A percentile compares a stretch with the other conserved stretches of the same genome.
These are phyloP conservation scores for Phylloscopus trochilus DNA, from an alignment of 2,113 vertebrate species.

Conservation along the genomic window DNA sequence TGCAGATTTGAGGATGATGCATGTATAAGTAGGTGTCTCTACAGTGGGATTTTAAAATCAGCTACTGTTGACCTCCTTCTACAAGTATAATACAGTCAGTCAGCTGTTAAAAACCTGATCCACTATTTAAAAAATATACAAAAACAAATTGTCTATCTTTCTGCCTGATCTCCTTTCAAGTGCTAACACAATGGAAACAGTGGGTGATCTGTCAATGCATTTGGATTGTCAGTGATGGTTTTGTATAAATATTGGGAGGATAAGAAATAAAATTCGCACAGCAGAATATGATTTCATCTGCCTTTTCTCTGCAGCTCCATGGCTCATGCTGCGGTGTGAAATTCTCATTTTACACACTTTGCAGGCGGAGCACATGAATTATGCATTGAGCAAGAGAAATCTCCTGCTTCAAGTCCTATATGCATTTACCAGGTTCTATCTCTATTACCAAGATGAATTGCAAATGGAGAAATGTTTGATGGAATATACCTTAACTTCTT, in stretches of 20 bases:
- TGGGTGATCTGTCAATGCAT: slow-evolving; percentile 83
- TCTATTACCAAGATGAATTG: slow-evolving; percentile 99
- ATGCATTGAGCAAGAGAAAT: slow-evolving; percentile 99
- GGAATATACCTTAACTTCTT: slow-evolving; percentile 90
- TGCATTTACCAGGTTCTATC: slow-evolving; percentile 97
- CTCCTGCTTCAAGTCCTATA: slow-evolving; percentile 97
- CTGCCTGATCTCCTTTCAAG: slow-evolving; percentile 82
- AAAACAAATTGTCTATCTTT: slow-evolving; percentile 85
- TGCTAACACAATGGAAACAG: slow-evolving; percentile 80
- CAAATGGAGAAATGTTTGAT: slow-evolving; percentile 91
- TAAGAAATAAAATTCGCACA: slow-evolving; percentile 82
- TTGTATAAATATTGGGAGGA: slow-evolving; percentile 83
- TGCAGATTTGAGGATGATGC: slow-evolving; percentile 58
- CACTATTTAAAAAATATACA: slow-evolving; percentile 79
- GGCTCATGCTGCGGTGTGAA: slow-evolving; percentile 97
- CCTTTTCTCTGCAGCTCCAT: slow-evolving; percentile 84
- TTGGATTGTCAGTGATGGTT: slow-evolving; percentile 83
- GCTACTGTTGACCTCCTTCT: slow-evolving; percentile 68
- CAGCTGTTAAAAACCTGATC: slow-evolving; percentile 80
- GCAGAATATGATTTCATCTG: slow-evolving; percentile 85
- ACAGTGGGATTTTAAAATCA: slow-evolving; percentile 65
- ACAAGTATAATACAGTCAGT: slow-evolving; percentile 75
- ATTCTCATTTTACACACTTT: slow-evolving; percentile 99
- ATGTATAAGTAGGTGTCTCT: slow-evolving; percentile 57
- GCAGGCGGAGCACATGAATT: slow-evolving; percentile 98